Evolutionary conservation across 1,140 invertebrate species (phyloP), one percentile per base, ranked within the genome.

Genomic region (Nylanderia fulva): DNA sequence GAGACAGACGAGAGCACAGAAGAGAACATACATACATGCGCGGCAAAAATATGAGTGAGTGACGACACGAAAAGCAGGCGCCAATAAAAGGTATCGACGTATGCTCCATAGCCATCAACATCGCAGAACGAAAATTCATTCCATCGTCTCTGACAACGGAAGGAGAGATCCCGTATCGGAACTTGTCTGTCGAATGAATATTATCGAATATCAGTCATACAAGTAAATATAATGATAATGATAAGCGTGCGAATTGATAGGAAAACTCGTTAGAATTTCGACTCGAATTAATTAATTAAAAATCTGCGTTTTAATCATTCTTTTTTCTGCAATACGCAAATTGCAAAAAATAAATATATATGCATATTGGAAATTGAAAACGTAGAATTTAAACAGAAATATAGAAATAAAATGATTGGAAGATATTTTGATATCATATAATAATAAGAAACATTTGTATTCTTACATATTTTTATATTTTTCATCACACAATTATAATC

Each of bases 61-160:
- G 69, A 56, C 66, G 79, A 83, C 79, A 84, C 60, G 79, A 61
- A 72, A 72, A 72, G 79, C 60, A 83, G 77, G 66, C 76, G 61
- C 64, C 79, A 86, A 69, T 86, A 64, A 86, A 89, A 88, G 68
- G 54, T 84, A 87, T 88, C 74, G 85, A 42, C 21, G 66, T 54
- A 56, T 64, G 52, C 52, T 80, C 69, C 52, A 29, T 36, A 60
- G 29, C 60, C 27, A 66, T 86, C 85, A 84, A 84, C 85, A 71
- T 61, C 36, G 84, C 76, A 39, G 64, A 72, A 54, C 58, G 84
- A 82, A 83, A 85, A 85, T 85, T 85, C 77, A 85, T 82, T 71
- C 42, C 64, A 18, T 29, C 48, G 39, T 58, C 61, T 64, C 36
- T 79, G 48, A 56, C 52, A 24, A 15, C 60, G 84, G 21, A 85